These are phyloP conservation scores for Penaeus monodon DNA, from an alignment of 2,888 invertebrate genomes.

Conservation along the genomic window DNA sequence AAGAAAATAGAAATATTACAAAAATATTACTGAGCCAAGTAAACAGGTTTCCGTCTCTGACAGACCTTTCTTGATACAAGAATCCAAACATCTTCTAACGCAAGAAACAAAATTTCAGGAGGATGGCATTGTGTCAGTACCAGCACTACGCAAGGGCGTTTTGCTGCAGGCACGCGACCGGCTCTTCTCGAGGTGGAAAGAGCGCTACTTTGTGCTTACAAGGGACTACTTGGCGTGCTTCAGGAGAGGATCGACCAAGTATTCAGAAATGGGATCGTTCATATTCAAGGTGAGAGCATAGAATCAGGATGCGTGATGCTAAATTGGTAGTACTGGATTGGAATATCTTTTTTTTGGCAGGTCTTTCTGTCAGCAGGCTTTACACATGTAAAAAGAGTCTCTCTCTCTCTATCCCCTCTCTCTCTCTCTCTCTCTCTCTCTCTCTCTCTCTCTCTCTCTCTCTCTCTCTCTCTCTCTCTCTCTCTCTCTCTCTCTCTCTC, in stretches of 20 bases:
- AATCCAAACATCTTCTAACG: too few species aligned
- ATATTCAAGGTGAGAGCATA: slow-evolving; percentile 65
- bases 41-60: too few species aligned
- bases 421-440: slow-evolving; percentile 34
- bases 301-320: too few species aligned
- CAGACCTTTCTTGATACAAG: too few species aligned
- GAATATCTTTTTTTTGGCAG: background rate
- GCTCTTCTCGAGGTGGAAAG: slow-evolving; percentile 67
- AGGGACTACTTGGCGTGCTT: slow-evolving; percentile 67
- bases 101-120: slow-evolving; percentile 23
- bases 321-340: too few species aligned
- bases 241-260: slow-evolving; percentile 66
- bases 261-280: slow-evolving; percentile 67
- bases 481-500: slow-evolving; percentile 25
- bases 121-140: slow-evolving; percentile 52
- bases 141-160: slow-evolving; percentile 64
- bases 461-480: slow-evolving; percentile 31
- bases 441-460: slow-evolving; percentile 29
- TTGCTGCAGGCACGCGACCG: slow-evolving; percentile 65
- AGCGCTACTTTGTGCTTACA: slow-evolving; percentile 66
- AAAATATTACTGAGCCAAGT: too few species aligned
- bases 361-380: background rate
- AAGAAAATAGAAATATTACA: too few species aligned
- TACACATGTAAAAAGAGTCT: background rate
- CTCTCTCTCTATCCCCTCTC: slow-evolving; percentile 30